Conservation (phyloP, 2,888 invertebrate genomes). For the Thymelicus lineola region DNA sequence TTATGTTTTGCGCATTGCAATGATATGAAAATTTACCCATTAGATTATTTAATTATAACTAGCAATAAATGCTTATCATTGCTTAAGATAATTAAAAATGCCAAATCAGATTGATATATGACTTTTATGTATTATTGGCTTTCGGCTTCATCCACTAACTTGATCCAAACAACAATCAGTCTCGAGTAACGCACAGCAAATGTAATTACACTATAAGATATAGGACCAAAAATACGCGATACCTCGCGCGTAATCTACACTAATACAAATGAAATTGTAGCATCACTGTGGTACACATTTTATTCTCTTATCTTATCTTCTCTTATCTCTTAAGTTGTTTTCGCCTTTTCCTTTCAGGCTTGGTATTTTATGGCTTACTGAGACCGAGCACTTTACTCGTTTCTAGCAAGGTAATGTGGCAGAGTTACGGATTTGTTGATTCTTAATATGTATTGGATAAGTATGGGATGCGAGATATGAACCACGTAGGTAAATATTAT, state of each 20-base stretch:
- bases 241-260: conserved; percentile 24
- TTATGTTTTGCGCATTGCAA: no score
- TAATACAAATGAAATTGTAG: conserved; percentile 34
- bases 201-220: conserved; percentile 35
- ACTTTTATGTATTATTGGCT: not conserved
- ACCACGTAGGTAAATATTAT: no score
- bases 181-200: conserved; percentile 12
- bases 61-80: no score
- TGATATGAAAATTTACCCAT: no score
- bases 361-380: not conserved
- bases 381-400: no score
- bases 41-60: no score
- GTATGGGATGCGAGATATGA: no score
- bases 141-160: not conserved
- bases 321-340: conserved; percentile 6
- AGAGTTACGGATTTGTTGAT: not conserved
- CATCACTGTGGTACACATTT: conserved; percentile 8
- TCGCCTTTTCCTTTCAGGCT: conserved; percentile 5
- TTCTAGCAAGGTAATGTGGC: not conserved
- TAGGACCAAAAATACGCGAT: conserved; percentile 15
- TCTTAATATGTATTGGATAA: no score
- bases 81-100: no score
- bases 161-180: not conserved
- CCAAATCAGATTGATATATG: no score
- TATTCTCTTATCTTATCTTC: conserved; percentile 10